A percentile compares a stretch with the other conserved stretches of the same genome.
phyloP scores from a whole-genome alignment of 2,888 invertebrate species.

The Drosophila infuscata region DNA sequence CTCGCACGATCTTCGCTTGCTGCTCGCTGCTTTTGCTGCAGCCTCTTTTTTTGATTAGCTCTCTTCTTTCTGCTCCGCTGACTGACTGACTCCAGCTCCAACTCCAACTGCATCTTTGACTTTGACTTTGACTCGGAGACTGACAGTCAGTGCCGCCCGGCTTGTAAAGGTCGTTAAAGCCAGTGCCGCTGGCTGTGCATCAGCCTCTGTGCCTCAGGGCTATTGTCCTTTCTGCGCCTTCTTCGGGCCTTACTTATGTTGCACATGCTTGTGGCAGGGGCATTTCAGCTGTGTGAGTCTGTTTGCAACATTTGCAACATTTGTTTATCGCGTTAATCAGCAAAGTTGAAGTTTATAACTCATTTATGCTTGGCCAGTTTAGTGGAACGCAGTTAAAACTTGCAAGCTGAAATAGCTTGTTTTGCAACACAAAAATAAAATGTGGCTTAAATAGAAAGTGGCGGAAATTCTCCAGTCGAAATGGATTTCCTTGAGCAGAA shows the following conservation, averaged over 20 bases:
- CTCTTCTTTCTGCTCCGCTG: conserved; percentile 1
- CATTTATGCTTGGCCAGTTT: background rate
- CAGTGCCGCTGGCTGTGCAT: conserved; percentile 35
- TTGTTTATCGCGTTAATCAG: background rate
- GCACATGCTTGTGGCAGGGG: background rate
- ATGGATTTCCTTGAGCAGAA: background rate
- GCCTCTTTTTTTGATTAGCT: conserved; percentile 62
- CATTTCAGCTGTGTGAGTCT: conserved; percentile 3
- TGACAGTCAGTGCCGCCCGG: conserved; percentile 46
- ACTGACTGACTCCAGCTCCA: background rate
- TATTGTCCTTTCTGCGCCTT: conserved; percentile 68
- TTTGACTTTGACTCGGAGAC: conserved; percentile 33
- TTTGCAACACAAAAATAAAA: background rate
- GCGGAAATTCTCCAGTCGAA: background rate
- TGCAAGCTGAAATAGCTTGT: background rate
- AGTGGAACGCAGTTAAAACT: background rate
- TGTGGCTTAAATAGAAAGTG: background rate
- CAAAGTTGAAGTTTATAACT: background rate
- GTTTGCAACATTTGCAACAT: background rate
- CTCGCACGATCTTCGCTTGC: conserved; percentile 71
- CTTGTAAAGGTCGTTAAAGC: conserved; percentile 79
- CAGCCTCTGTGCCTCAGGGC: conserved; percentile 34
- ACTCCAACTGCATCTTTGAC: background rate
- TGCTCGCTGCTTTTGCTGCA: conserved; percentile 1
- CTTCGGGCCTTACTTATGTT: conserved; percentile 53